Conservation (phyloP, 2,113 vertebrate species). For the Ophthalmolycus amberensis region DNA sequence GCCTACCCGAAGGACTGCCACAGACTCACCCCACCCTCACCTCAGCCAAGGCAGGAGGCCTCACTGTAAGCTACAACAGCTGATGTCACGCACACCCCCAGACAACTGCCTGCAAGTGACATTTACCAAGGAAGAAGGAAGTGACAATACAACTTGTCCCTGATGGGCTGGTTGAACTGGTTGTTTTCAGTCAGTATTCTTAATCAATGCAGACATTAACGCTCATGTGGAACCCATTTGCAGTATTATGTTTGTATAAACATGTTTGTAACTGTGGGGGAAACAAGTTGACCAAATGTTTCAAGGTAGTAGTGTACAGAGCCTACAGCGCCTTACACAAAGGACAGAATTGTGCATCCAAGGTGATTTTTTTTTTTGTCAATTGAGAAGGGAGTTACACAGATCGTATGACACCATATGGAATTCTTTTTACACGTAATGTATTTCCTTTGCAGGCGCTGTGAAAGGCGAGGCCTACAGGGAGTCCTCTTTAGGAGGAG, state of each 20-base stretch:
- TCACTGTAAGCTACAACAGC: constrained; percentile 63
- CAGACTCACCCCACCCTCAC: constrained; percentile 51
- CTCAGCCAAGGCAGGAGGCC: constrained; percentile 64
- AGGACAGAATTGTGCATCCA: constrained; percentile 67
- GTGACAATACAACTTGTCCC: constrained; percentile 9
- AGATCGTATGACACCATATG: constrained; percentile 85
- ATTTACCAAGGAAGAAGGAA: constrained; percentile 53
- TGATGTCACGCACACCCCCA: constrained; percentile 64
- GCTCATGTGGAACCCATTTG: not conserved
- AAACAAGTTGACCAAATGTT: constrained; percentile 18
- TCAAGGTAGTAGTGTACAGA: constrained; percentile 15
- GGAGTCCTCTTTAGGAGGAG: constrained; percentile 82
- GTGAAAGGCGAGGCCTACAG: constrained; percentile 81
- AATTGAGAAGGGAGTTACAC: constrained; percentile 80
- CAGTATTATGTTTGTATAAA: constrained; percentile 4
- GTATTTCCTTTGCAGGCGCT: constrained; percentile 83
- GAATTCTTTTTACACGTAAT: constrained; percentile 87
- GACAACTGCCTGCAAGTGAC: constrained; percentile 35
- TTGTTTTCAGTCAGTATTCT: not conserved
- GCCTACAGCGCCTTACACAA: constrained; percentile 57
- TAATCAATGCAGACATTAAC: not conserved
- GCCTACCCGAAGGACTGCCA: constrained; percentile 71
- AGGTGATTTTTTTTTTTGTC: constrained; percentile 79
- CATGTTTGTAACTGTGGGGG: not conserved
- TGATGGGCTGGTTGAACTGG: constrained; percentile 15